Evolutionary conservation across 53 echinoderm and acorn worm species (phyloP), one percentile per base, ranked within the genome.

Genomic region (Stichopus horrens): DNA sequence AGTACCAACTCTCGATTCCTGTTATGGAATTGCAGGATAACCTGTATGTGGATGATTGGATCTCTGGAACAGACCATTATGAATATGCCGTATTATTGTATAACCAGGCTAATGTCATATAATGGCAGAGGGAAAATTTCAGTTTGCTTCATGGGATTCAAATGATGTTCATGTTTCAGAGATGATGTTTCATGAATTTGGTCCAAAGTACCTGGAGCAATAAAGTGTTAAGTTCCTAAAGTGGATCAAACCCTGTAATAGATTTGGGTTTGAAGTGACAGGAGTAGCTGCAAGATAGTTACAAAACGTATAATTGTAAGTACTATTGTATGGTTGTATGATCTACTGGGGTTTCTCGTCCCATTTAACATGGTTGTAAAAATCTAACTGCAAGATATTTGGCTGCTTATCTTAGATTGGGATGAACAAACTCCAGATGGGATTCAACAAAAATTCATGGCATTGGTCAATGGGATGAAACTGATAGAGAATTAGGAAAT

Each of bases 351-450:
- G 75, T 88, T 76, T 76, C 76, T 83, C 83, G 58, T 23, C 21
- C 88, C 75, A 52, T 88, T 88, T 55, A 88, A 76, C 8, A 88
- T 88, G 88, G n/a, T 21, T 6, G 74, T 88, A 53, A 88, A 88
- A 56, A 88, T 86, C 7, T 67, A 51, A n/a, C n/a, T 67, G 10
- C 86, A 86, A 68, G 71, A 86, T 71, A 23, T 75, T 54, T 88
- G 75, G 88, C 54, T 54, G 58, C 22, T 57, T 7, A 51, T 65
- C 23, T 23, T 57, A 13, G 63, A 84, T 51, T 63, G 65, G 53
- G 66, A 23, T 63, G 67, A 54, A 22, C 53, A 54, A 10, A 55
- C 76, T 21, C 75, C 87, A 86, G 88, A 88, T 7, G 59, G 0
- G 63, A 77, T 77, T 77, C 77, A 57, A 10, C 57, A 77, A 14